phyloP scores from a whole-genome alignment of 2,888 invertebrate genomes.

The Neocrepidodera transversa region DNA sequence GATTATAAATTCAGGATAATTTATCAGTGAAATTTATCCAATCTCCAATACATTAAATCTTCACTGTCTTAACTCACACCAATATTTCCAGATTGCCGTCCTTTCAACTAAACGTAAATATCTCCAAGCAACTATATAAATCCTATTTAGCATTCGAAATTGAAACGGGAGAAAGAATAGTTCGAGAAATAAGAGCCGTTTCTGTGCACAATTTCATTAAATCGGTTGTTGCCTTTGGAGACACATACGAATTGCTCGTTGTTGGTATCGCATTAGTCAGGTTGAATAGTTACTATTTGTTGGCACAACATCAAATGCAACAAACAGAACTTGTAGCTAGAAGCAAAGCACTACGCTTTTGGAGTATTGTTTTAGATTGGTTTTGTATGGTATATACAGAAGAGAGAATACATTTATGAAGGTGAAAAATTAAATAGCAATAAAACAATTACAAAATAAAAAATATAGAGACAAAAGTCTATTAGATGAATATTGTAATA shows the following conservation, averaged over 20 bases:
- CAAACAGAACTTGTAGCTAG: background rate
- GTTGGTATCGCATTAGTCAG: slow-evolving; percentile 7
- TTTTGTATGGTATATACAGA: too few relatives aligned
- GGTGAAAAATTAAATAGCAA: too few relatives aligned
- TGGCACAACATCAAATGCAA: slow-evolving; percentile 2
- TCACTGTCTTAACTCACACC: too few relatives aligned
- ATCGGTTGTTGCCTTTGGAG: slow-evolving; percentile 7
- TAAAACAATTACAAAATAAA: too few relatives aligned
- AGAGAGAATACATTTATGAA: too few relatives aligned
- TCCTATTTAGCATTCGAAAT: slow-evolving; percentile 6
- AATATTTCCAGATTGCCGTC: background rate
- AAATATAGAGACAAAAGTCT: too few relatives aligned
- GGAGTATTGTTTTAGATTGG: too few relatives aligned
- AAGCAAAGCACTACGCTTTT: background rate
- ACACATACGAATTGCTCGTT: slow-evolving; percentile 14
- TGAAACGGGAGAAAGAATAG: slow-evolving; percentile 12
- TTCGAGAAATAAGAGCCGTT: slow-evolving; percentile 3
- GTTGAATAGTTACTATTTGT: slow-evolving; percentile 12
- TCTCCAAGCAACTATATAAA: background rate
- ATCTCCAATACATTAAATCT: too few relatives aligned
- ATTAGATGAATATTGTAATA: too few relatives aligned
- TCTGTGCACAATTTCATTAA: slow-evolving; percentile 15
- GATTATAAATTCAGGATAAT: too few relatives aligned
- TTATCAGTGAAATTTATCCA: too few relatives aligned
- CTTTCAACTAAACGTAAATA: background rate